Evolutionary conservation across 1,140 invertebrate species (phyloP).

Genomic region (Ceratina australensis): DNA sequence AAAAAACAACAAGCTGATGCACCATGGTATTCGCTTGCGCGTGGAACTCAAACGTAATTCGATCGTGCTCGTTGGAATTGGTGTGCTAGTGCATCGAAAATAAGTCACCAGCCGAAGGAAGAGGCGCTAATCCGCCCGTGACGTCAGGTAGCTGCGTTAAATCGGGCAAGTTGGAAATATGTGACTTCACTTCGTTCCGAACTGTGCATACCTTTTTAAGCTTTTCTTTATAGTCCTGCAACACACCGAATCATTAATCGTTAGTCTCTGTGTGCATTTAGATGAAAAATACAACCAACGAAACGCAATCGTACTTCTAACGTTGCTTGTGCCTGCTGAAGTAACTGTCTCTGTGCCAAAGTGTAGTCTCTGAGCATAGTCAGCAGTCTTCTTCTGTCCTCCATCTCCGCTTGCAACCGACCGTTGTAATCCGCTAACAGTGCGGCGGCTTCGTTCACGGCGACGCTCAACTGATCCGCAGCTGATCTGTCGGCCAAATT

Average conservation of each 20-base stretch:
- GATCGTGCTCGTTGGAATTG: constrained; percentile 18
- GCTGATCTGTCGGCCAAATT: constrained; percentile 89
- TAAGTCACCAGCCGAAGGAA: constrained; percentile 96
- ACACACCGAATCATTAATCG: constrained; percentile 44
- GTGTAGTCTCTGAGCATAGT: constrained; percentile 94
- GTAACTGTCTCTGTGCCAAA: constrained; percentile 89
- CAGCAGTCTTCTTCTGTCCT: constrained; percentile 90
- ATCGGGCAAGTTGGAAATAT: constrained; percentile 95
- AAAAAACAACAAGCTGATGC: constrained; percentile 52
- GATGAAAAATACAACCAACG: neutral
- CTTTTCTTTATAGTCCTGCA: constrained; percentile 93
- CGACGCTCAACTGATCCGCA: constrained; percentile 85
- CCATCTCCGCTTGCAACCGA: constrained; percentile 91
- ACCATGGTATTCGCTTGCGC: constrained; percentile 30
- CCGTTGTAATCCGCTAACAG: constrained; percentile 94
- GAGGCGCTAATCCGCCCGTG: constrained; percentile 91
- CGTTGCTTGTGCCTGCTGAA: constrained; percentile 90
- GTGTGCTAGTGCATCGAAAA: constrained; percentile 84
- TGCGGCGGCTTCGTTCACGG: constrained; percentile 92
- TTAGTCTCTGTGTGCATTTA: neutral
- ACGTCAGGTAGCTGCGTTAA: constrained; percentile 94
- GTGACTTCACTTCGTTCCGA: constrained; percentile 92
- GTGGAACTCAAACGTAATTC: constrained; percentile 39
- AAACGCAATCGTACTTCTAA: constrained; percentile 84
- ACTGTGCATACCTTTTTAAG: constrained; percentile 91